Base-by-base conservation (phyloP, 2,888 invertebrate genomes). In the Eristalis pertinax region DNA sequence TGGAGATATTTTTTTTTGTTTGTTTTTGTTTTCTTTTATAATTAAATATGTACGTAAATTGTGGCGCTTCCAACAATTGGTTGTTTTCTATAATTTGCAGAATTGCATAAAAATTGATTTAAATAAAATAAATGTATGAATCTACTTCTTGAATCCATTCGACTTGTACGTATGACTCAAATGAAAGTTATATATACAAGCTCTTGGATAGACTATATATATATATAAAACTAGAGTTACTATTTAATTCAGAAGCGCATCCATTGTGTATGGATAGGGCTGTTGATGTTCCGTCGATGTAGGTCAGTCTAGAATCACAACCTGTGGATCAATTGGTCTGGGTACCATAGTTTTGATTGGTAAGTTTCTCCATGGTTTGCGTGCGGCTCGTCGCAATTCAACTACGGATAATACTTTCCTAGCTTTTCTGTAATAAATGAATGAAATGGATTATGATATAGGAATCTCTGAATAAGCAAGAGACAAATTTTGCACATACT, bases 331-430 rank as follows among this genome's bases (percentile, higher is more conserved):
- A 90, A 94, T 94, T 89, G 94, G 91, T 91, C 92, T 91, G 85
- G 91, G 88, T 73, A 90, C 89, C 88, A 91, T 89, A 80, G 90
- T 89, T 92, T 94, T 93, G 80, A 91, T 91, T 85, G 92, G 92
- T 90, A 96, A 93, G 92, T 94, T 94, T 91, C 96, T 94, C 96
- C 97, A 97, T 13, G 98, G 98, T 92, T 97, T 97, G 89, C 98
- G 95, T 62, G 97, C 97, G 88, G 97, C 96, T 91, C 97, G 95
- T 91, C 97, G 95, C 91, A 97, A 94, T 92, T 98, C 97, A 89
- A 95, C 94, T 90, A 96, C 95, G 89, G 96, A 96, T 92, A 98
- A 94, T 92, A 96, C 95, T 93, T 97, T 96, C 91, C 98, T 95
- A 91, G 97, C 94, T 94, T 96, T 96, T 94, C 98, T 98, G 80